Percentiles rank a stretch among this genome's conserved stretches.
Conservation (phyloP, 2,888 invertebrate genomes). For the Calameuta pallipes region DNA sequence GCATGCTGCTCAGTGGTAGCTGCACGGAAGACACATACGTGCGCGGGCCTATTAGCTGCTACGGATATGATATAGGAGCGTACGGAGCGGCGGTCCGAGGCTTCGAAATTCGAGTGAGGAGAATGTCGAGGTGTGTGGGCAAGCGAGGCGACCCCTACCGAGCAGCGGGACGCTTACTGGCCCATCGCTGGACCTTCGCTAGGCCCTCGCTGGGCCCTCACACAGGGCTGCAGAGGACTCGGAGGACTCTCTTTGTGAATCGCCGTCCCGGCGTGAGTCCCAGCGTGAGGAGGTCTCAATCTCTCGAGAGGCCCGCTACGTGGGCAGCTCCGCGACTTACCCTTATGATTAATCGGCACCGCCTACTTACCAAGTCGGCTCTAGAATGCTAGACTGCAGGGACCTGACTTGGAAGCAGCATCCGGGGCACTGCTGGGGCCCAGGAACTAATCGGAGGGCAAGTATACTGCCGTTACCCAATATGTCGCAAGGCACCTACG, state of each 20-base stretch:
- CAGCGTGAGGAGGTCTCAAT: conserved; percentile 59
- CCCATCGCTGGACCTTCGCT: not conserved
- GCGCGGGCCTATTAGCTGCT: not conserved
- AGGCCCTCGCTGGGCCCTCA: no score
- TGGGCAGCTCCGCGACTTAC: conserved; percentile 44
- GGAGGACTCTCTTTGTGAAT: conserved; percentile 1
- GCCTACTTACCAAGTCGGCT: conserved; percentile 58
- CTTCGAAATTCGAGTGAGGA: not conserved
- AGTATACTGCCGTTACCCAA: no score
- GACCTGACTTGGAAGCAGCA: conserved; percentile 22
- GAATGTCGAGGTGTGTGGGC: conserved; percentile 49
- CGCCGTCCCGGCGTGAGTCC: conserved; percentile 47
- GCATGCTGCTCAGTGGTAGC: no score
- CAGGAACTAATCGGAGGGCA: no score
- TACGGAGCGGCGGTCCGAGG: no score
- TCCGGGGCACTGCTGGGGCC: no score
- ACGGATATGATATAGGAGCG: not conserved
- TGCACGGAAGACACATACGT: not conserved
- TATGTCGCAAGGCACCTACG: no score
- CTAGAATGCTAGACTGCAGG: conserved; percentile 43
- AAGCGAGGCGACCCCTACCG: conserved; percentile 44
- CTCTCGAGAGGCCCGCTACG: conserved; percentile 38
- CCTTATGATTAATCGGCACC: conserved; percentile 58
- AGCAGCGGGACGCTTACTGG: conserved; percentile 19
- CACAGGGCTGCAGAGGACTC: no score